These are phyloP conservation scores for Hirundo rustica DNA, from an alignment of 2,797 vertebrate genomes.

Conservation along the genomic window DNA sequence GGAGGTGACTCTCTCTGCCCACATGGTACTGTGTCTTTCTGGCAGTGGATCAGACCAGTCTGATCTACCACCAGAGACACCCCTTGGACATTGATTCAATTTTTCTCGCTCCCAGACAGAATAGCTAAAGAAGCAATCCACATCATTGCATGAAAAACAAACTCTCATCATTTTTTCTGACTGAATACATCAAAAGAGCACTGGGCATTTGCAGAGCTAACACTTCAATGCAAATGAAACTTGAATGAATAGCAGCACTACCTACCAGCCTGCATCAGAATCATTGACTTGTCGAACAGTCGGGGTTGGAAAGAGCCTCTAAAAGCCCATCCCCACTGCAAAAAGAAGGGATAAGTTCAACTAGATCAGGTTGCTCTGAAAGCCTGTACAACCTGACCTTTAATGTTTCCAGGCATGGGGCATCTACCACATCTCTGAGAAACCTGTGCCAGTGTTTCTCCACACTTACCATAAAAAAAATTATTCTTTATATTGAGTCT, in stretches of 20 bases:
- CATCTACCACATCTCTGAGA: background rate
- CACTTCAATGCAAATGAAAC: background rate
- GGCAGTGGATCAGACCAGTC: background rate
- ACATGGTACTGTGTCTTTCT: background rate
- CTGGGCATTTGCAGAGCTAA: background rate
- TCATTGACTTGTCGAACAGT: background rate
- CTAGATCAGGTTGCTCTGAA: background rate
- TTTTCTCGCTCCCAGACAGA: background rate
- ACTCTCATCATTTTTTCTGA: background rate
- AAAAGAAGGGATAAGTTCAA: background rate
- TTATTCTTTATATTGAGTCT: background rate
- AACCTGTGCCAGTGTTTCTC: background rate
- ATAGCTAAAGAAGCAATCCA: background rate
- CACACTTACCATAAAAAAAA: background rate
- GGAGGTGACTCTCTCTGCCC: background rate
- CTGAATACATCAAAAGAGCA: background rate
- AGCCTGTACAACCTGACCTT: background rate
- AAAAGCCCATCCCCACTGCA: background rate
- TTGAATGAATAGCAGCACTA: background rate
- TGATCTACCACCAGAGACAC: background rate
- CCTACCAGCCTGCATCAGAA: background rate
- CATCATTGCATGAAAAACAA: background rate
- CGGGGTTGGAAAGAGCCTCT: background rate
- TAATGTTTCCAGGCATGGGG: background rate
- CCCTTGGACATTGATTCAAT: background rate